These are phyloP conservation scores for Eidolon helvum DNA, from an alignment of 2,113 vertebrate species.

Conservation along the genomic window DNA sequence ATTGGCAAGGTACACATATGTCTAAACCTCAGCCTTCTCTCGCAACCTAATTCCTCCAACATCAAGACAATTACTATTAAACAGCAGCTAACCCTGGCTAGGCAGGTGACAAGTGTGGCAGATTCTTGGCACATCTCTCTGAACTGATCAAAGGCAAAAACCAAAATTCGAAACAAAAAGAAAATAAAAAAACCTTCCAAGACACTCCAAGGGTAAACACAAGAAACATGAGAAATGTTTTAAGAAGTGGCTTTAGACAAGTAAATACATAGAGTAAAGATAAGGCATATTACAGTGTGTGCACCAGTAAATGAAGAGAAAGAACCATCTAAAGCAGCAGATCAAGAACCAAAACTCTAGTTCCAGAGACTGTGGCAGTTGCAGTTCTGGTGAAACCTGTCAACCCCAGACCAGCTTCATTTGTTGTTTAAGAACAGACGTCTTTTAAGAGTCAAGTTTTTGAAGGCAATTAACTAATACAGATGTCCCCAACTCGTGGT, in stretches of 20 bases:
- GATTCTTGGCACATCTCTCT: not conserved
- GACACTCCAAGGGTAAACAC: not conserved
- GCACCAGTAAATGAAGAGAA: not conserved
- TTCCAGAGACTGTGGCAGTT: not conserved
- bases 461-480: constrained; percentile 22
- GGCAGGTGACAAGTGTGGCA: not conserved
- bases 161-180: not conserved
- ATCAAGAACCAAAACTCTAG: not conserved
- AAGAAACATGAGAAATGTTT: not conserved
- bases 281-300: not conserved
- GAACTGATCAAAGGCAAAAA: not conserved
- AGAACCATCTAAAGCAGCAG: too few relatives aligned
- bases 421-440: constrained; percentile 26
- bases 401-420: not conserved
- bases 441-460: constrained; percentile 11
- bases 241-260: not conserved
- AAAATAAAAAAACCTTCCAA: not conserved
- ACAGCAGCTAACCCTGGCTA: not conserved
- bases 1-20: not conserved
- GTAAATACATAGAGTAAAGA: not conserved
- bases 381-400: not conserved
- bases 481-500: not conserved
- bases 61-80: not conserved
- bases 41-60: not conserved
- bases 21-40: not conserved